Conservation (phyloP, 1,140 invertebrate species). For the Sesamia nonagrioides region DNA sequence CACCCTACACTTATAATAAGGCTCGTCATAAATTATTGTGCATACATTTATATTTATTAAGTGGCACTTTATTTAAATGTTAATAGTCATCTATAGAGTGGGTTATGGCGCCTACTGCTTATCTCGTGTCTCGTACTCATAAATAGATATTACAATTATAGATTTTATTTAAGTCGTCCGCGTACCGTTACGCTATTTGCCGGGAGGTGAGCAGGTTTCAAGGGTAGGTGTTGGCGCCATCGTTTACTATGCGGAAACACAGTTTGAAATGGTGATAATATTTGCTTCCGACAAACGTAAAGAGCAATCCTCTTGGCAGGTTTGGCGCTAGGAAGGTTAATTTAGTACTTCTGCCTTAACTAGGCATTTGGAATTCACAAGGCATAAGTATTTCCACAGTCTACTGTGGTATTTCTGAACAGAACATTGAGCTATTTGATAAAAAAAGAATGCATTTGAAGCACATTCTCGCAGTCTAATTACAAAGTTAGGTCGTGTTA, state of each 20-base stretch:
- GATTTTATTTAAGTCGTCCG: conserved; percentile 3
- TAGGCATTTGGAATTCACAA: background rate
- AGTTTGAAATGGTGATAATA: conserved; percentile 9
- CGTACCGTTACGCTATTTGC: background rate
- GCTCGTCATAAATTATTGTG: conserved; percentile 20
- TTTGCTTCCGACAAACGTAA: conserved; percentile 27
- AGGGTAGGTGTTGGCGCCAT: conserved; percentile 24
- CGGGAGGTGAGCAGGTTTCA: conserved; percentile 25
- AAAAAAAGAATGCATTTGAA: background rate
- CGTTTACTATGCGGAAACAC: conserved; percentile 1
- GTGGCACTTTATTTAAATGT: conserved; percentile 29
- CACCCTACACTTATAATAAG: conserved; percentile 14
- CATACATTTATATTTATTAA: conserved; percentile 42
- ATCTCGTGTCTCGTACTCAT: conserved; percentile 3
- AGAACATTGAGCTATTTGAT: background rate
- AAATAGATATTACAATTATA: conserved; percentile 36
- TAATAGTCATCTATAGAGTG: conserved; percentile 22
- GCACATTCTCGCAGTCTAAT: background rate
- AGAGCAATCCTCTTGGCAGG: conserved; percentile 19
- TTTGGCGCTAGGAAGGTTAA: conserved; percentile 11
- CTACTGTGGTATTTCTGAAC: no score
- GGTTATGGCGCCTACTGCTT: conserved; percentile 24
- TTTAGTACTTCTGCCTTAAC: background rate
- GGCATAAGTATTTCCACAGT: background rate
- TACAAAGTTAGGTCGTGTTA: background rate